Base-by-base conservation (phyloP, 2,113 vertebrate species). In the Muscicapa adusta region DNA sequence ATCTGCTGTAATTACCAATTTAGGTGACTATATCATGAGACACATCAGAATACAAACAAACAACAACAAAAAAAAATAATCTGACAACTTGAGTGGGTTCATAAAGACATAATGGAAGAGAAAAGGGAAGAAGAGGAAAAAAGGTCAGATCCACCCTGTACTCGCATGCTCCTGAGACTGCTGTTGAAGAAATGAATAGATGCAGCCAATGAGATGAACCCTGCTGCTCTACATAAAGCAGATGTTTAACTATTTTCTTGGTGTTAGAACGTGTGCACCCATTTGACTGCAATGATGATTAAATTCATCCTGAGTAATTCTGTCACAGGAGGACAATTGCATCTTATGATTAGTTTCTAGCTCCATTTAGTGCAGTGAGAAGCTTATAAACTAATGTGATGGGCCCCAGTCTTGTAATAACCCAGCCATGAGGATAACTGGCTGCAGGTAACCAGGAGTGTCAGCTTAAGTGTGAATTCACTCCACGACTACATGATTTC, bases 391-490 rank as follows among this genome's bases (percentile, higher is more conserved):
- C 23, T 38, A 45, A 68, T 0, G 0, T 20, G n/a, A 42, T 82
- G 68, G 22, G 34, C 5, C 23, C 12, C 48, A 91, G 73, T 14
- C 18, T 57, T 72, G 13, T 38, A 89, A 68, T 63, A 97, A 91
- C 12, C 24, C 54, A 92, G 4, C 70, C n/a, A 61, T 33, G 36
- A 86, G 78, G 60, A 84, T 78, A 89, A 84, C 61, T 42, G 36
- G 23, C 45, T 75, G 31, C 63, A 89, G 38, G 54, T 92, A 95
- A 92, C 71, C 36, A 85, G 87, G 28, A 80, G 14, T 74, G 34
- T 71, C 81, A 84, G n/a, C 28, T 89, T 72, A 84, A 90, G 61
- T 71, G 70, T 85, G 66, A 94, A 91, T 78, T 81, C 67, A 70
- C 31, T 77, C 36, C 38, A 36, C 1, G 2, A 57, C 23, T 68